These are phyloP conservation scores for Pseudocheirus occidentalis DNA, from an alignment of 2,797 vertebrate species.

Conservation along the genomic window DNA sequence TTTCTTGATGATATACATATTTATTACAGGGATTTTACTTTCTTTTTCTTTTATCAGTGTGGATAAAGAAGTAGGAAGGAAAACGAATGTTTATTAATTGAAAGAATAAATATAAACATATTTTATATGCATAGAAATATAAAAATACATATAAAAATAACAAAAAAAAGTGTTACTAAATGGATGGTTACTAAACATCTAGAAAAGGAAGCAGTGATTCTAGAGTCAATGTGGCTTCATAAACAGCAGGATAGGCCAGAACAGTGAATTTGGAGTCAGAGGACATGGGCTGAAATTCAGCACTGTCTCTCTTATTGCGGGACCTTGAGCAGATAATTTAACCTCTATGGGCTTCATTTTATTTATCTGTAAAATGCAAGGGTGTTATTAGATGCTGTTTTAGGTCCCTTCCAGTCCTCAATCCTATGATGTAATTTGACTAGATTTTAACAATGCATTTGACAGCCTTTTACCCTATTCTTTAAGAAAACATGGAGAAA, in stretches of 20 bases:
- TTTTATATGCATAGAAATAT: too few relatives aligned
- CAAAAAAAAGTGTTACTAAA: not conserved
- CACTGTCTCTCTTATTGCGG: not conserved
- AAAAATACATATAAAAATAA: too few relatives aligned
- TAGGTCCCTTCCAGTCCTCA: not conserved
- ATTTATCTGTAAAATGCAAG: not conserved
- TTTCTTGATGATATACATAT: not conserved
- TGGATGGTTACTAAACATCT: not conserved
- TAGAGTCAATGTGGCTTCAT: not conserved
- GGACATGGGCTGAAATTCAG: not conserved
- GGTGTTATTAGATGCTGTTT: not conserved
- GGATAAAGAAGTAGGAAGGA: not conserved
- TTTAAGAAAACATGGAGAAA: not conserved
- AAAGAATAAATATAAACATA: not conserved
- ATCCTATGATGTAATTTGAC: not conserved
- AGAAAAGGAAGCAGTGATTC: not conserved
- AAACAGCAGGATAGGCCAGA: not conserved
- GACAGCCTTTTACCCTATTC: not conserved
- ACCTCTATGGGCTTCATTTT: not conserved
- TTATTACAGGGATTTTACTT: not conserved
- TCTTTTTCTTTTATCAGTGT: not conserved
- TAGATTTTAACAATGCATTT: not conserved
- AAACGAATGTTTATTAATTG: not conserved
- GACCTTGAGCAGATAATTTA: not conserved
- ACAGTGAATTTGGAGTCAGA: not conserved